Conservation (phyloP, 2,113 vertebrate species). For the Mus spicilegus region DNA sequence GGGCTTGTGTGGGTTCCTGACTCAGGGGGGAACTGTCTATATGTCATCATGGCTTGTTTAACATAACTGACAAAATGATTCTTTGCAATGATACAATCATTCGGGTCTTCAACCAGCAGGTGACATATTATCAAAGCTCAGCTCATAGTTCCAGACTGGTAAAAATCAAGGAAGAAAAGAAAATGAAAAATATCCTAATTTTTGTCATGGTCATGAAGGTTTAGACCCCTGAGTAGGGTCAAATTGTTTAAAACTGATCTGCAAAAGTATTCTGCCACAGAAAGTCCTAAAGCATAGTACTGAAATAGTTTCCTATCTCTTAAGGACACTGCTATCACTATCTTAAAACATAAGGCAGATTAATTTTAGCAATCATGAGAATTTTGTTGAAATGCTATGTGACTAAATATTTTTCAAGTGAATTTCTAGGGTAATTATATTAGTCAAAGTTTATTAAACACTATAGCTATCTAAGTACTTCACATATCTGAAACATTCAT, state of each 20-base stretch:
- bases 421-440: conserved; percentile 37
- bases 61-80: background rate
- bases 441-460: conserved; percentile 45
- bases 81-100: background rate
- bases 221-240: background rate
- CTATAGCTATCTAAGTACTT: background rate
- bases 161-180: conserved; percentile 3
- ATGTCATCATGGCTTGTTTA: background rate
- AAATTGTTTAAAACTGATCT: background rate
- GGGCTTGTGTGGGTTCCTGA: conserved; percentile 8
- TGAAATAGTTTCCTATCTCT: background rate
- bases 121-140: background rate
- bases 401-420: conserved; percentile 42
- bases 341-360: background rate
- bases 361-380: conserved; percentile 27
- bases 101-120: background rate
- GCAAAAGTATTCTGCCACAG: background rate
- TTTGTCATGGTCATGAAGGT: background rate
- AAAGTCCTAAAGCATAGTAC: background rate
- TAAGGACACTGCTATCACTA: background rate
- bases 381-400: conserved; percentile 31
- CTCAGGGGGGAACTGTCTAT: conserved; percentile 1
- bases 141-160: background rate
- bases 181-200: background rate
- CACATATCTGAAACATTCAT: background rate